Evolutionary conservation across 2,888 invertebrate genomes (phyloP).

Genomic region (Mylabris sibirica): DNA sequence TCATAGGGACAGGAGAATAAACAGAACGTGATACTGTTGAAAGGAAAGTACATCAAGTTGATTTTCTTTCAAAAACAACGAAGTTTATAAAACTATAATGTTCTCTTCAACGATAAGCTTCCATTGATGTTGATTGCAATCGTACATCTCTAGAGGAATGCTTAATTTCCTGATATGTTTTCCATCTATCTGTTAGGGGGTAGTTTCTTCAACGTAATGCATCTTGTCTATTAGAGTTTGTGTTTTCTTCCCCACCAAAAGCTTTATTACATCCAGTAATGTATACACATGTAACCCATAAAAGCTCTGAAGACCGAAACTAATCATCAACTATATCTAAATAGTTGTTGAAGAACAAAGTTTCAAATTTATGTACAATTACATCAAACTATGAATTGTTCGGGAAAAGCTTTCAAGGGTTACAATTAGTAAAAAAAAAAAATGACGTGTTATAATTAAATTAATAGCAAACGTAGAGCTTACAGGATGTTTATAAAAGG

Average conservation of each 20-base stretch:
- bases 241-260: constrained; percentile 35
- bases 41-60: not conserved
- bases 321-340: not conserved
- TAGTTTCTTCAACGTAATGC: constrained; percentile 49
- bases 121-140: not conserved
- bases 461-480: not conserved
- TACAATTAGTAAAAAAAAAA: too few relatives aligned
- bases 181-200: constrained; percentile 40
- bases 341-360: not conserved
- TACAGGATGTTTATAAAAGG: not conserved
- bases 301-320: not conserved
- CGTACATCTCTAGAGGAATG: constrained; percentile 26
- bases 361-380: constrained; percentile 14
- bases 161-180: constrained; percentile 32
- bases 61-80: not conserved
- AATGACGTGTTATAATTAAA: constrained; percentile 1
- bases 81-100: not conserved
- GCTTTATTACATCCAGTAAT: constrained; percentile 33
- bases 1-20: not conserved
- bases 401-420: too few relatives aligned
- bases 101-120: not conserved
- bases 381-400: too few relatives aligned
- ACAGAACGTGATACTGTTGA: constrained; percentile 6
- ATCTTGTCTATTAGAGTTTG: constrained; percentile 50
- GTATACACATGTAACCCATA: constrained; percentile 18